Conservation (phyloP, 2,797 vertebrate species). For the Characodon lateralis region DNA sequence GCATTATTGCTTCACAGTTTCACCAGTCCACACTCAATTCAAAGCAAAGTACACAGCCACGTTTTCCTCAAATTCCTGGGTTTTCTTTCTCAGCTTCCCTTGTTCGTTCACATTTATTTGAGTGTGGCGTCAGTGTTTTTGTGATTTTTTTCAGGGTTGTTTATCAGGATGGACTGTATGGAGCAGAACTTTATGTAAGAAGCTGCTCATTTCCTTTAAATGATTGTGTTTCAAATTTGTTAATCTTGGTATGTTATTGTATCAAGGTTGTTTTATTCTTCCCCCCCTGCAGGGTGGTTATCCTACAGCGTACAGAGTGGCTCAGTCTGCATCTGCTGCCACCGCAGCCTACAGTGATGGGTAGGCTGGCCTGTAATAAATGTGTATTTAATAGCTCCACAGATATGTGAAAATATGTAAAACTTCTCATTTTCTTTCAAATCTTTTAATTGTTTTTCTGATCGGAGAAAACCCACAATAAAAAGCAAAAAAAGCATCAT, state of each 20-base stretch:
- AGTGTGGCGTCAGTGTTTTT: background rate
- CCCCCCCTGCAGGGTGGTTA: constrained; percentile 77
- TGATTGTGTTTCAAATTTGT: background rate
- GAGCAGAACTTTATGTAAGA: constrained; percentile 84
- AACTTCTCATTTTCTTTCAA: background rate
- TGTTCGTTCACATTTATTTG: background rate
- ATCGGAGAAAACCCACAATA: background rate
- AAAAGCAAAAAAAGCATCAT: no score
- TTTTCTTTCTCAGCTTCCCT: background rate
- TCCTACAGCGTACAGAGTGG: constrained; percentile 82
- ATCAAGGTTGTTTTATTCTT: constrained; percentile 5
- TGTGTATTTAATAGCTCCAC: background rate
- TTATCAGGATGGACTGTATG: constrained; percentile 85
- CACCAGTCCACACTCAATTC: background rate
- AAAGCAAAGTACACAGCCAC: background rate
- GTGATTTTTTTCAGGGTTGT: constrained; percentile 73
- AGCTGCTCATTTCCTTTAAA: background rate
- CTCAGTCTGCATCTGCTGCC: constrained; percentile 81
- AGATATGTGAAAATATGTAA: background rate
- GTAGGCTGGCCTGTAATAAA: constrained; percentile 58
- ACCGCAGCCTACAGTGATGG: constrained; percentile 84
- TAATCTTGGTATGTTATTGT: background rate
- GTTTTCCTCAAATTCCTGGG: background rate
- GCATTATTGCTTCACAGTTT: background rate
- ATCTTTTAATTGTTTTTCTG: background rate